A percentile compares a stretch with the other conserved stretches of the same genome.
Conservation (phyloP, 53 echinoderm and acorn worm species). For the Henricia sp. region DNA sequence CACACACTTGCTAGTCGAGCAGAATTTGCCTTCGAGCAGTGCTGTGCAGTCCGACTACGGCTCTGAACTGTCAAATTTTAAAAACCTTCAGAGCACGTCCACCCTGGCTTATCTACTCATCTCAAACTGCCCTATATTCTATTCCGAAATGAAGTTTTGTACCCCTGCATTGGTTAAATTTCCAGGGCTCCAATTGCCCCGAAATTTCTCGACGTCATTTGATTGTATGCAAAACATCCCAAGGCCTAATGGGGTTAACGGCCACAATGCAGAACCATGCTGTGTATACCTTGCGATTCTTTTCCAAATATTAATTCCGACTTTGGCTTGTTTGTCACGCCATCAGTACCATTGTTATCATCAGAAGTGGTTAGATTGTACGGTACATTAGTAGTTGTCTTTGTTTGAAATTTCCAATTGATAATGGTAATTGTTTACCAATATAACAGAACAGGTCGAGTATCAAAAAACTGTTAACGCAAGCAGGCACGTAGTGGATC, state of each 20-base stretch:
- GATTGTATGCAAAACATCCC: conserved; percentile 48
- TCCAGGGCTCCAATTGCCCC: not conserved
- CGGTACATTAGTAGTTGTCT: too few relatives aligned
- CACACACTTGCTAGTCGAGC: too few relatives aligned
- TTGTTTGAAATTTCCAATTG: too few relatives aligned
- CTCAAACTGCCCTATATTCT: not conserved
- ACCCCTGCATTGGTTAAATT: not conserved
- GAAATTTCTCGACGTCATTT: not conserved
- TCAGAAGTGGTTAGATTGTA: not conserved
- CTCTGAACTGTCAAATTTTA: not conserved
- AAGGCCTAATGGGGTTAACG: conserved; percentile 34
- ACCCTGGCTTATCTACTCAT: not conserved
- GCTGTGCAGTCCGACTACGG: not conserved
- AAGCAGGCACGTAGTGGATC: too few relatives aligned
- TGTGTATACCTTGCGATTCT: not conserved
- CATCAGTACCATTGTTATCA: not conserved
- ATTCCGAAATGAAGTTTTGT: too few relatives aligned
- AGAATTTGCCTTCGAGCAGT: too few relatives aligned
- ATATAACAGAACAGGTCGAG: too few relatives aligned
- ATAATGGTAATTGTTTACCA: too few relatives aligned
- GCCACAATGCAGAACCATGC: not conserved
- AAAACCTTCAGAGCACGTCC: not conserved
- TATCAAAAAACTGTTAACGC: too few relatives aligned
- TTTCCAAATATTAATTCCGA: conserved; percentile 2
- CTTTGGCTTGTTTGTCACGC: conserved; percentile 24